A percentile compares a stretch with the other conserved stretches of the same genome.
phyloP scores from a whole-genome alignment of 2,797 vertebrate genomes.

The Fratercula arctica region DNA sequence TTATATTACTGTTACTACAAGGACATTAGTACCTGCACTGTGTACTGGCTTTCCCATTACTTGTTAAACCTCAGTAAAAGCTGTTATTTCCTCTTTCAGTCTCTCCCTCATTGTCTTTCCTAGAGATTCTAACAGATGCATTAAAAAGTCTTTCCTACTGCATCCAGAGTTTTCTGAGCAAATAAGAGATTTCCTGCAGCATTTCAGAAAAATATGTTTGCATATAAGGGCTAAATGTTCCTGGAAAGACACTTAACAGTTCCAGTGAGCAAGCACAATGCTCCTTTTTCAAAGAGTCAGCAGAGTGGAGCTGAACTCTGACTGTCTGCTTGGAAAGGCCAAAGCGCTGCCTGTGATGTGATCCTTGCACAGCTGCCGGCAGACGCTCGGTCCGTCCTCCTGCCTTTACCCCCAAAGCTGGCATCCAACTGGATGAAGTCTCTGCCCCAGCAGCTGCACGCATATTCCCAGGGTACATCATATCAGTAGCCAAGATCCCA shows the following conservation, averaged over 20 bases:
- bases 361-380: not conserved
- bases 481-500: not conserved
- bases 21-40: not conserved
- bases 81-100: not conserved
- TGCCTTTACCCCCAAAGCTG: not conserved
- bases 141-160: not conserved
- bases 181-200: not conserved
- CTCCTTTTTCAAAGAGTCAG: not conserved
- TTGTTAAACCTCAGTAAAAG: not conserved
- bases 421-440: not conserved
- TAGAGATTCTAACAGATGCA: not conserved
- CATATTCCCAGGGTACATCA: not conserved
- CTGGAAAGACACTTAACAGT: conserved; percentile 12
- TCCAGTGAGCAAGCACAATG: not conserved
- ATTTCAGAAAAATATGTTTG: conserved; percentile 6
- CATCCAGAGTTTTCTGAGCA: not conserved
- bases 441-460: not conserved
- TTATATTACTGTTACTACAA: not conserved
- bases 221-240: not conserved
- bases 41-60: not conserved
- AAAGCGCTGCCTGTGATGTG: not conserved
- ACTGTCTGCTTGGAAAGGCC: not conserved
- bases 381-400: not conserved
- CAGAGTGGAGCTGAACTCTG: not conserved
- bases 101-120: not conserved